Evolutionary conservation across 1,140 invertebrate species (phyloP), one percentile per base, ranked within the genome.

Genomic region (Procambarus clarkii): DNA sequence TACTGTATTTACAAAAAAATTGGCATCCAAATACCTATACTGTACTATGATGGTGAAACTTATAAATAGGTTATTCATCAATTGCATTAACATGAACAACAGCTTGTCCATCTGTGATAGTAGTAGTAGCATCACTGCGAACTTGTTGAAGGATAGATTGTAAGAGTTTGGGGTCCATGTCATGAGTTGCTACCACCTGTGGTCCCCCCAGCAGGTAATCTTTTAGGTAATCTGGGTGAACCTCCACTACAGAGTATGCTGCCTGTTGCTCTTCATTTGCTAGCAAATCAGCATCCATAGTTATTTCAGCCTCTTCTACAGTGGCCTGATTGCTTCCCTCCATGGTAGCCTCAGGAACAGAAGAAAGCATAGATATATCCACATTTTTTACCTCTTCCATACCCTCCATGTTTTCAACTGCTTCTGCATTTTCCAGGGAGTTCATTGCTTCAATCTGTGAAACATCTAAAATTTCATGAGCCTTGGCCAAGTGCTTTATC

Each of bases 401-500:
- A n/a, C 88, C 60, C 24, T 91, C 88, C 88, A 91, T 91, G 81
- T 91, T 91, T 21, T 91, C 88, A 45, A 91, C 88, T 34, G 88
- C 88, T 50, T 91, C 88, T 71, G 74, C 88, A 80, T 84, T 91
- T 58, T 91, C 88, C 74, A 91, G 45, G 24, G 88, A 84, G 50
- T 85, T 86, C 60, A 79, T 78, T 48, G 82, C 83, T 13, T 91
- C 88, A 69, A 84, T 78, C 46, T 91, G 88, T 9, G 76, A 85
- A 21, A 69, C 21, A 71, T 91, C 88, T 44, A 79, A 45, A 58
- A 92, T 92, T 24, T 92, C 86, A 50, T 93, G 92, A 24, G 78
- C 74, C 69, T 93, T 93, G 48, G 86, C 86, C n/a, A 93, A 15
- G 34, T 93, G 92, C 34, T 92, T 93, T 21, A 88, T 58, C 64